These are phyloP conservation scores for Clivina fossor DNA, from an alignment of 2,888 invertebrate species.

Conservation along the genomic window DNA sequence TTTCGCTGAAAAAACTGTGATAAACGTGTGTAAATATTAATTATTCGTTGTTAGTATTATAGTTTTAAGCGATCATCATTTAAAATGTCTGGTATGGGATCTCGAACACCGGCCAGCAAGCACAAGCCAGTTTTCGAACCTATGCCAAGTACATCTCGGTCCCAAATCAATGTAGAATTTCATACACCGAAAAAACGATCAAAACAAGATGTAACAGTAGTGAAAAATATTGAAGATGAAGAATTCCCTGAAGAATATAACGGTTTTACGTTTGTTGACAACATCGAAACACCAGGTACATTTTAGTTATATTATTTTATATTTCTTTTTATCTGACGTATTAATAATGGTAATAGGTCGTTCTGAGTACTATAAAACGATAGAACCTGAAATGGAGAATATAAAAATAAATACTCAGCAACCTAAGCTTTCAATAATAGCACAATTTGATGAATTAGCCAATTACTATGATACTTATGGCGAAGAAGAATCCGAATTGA, in stretches of 20 bases:
- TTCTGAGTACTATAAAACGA: neutral
- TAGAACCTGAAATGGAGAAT: slow-evolving; percentile 1
- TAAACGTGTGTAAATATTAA: too few relatives aligned
- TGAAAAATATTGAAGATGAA: slow-evolving; percentile 23
- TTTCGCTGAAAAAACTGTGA: too few relatives aligned
- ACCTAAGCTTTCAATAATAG: neutral
- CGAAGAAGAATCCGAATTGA: slow-evolving; percentile 19
- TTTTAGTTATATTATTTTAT: neutral
- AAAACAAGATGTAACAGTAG: slow-evolving; percentile 14
- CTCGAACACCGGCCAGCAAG: slow-evolving; percentile 3
- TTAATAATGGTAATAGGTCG: neutral
- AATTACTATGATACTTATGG: slow-evolving; percentile 4
- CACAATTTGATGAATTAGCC: slow-evolving; percentile 22
- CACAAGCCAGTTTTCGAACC: slow-evolving; percentile 6
- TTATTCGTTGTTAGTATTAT: too few relatives aligned
- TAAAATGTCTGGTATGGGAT: slow-evolving; percentile 2
- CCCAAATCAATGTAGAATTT: neutral
- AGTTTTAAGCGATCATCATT: too few relatives aligned
- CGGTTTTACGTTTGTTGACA: slow-evolving; percentile 6
- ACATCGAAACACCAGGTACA: slow-evolving; percentile 6
- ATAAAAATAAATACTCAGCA: neutral
- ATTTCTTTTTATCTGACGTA: neutral
- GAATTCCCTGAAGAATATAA: slow-evolving; percentile 17
- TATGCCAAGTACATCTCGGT: slow-evolving; percentile 4
- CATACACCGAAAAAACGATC: slow-evolving; percentile 19